Evolutionary conservation across 2,113 vertebrate species (phyloP).

Genomic region (Colaptes auratus): DNA sequence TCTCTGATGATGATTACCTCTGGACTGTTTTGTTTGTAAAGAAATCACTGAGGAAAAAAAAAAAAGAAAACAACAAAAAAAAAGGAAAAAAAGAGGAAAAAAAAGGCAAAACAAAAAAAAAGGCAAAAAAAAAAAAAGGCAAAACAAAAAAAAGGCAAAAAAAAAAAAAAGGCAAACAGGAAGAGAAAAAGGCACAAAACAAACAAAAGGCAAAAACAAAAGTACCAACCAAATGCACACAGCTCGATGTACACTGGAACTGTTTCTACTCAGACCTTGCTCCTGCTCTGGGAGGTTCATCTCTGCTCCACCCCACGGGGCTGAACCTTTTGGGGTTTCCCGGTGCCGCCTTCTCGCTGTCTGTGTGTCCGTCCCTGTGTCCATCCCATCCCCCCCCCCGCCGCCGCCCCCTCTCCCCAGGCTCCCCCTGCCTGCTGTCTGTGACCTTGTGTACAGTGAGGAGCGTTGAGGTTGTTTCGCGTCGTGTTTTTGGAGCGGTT

Average conservation of each 20-base stretch:
- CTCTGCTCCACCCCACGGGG: conserved; percentile 17
- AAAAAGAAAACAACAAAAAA: not conserved
- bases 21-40: conserved; percentile 80
- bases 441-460: conserved; percentile 23
- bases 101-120: conserved; percentile 19
- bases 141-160: not conserved
- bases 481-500: not conserved
- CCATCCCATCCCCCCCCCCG: not conserved
- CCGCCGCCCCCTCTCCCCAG: not conserved
- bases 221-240: conserved; percentile 63
- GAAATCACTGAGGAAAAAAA: conserved; percentile 76
- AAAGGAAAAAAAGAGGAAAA: not conserved
- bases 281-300: conserved; percentile 66
- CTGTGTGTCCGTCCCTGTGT: not conserved
- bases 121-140: too few relatives aligned
- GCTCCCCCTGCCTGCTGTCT: not conserved
- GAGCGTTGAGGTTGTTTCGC: not conserved
- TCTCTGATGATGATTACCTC: conserved; percentile 78
- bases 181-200: not conserved
- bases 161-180: conserved; percentile 10
- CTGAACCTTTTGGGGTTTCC: not conserved
- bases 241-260: conserved; percentile 84
- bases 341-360: conserved; percentile 45
- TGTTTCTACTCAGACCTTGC: conserved; percentile 72
- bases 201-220: not conserved